Percentiles rank a stretch among this genome's conserved stretches.
These are phyloP conservation scores for Achroia grisella DNA, from an alignment of 1,140 invertebrate genomes.

Conservation along the genomic window DNA sequence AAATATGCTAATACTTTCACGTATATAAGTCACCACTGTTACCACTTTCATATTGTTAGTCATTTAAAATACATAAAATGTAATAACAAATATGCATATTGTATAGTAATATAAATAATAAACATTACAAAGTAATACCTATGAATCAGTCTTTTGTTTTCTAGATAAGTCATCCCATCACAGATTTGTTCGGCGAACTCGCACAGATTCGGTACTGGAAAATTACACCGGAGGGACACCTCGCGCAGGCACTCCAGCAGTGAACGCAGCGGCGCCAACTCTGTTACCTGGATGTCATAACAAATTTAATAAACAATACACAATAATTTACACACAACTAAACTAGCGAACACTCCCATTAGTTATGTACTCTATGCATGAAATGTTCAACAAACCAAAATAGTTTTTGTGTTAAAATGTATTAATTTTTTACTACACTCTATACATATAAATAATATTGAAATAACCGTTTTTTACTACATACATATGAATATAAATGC, in stretches of 20 bases:
- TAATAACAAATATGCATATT: background rate
- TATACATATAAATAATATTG: too few species aligned
- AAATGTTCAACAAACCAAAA: too few species aligned
- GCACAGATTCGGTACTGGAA: slow-evolving; percentile 91
- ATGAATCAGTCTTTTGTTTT: slow-evolving; percentile 95
- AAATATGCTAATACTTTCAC: too few species aligned
- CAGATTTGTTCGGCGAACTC: slow-evolving; percentile 96
- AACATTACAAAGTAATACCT: slow-evolving; percentile 58
- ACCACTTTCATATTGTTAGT: too few species aligned
- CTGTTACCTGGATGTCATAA: slow-evolving; percentile 82
- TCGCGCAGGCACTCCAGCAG: slow-evolving; percentile 97
- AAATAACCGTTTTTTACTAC: too few species aligned
- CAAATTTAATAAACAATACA: background rate
- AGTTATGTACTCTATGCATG: too few species aligned
- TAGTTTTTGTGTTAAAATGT: too few species aligned
- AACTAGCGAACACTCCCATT: too few species aligned
- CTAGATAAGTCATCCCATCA: slow-evolving; percentile 97
- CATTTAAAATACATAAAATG: too few species aligned
- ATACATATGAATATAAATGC: too few species aligned
- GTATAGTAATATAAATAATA: background rate
- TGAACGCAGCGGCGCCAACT: slow-evolving; percentile 95
- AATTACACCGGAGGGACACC: slow-evolving; percentile 88
- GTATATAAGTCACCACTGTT: too few species aligned
- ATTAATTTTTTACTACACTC: too few species aligned
- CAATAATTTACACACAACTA: background rate